Evolutionary conservation across 2,888 invertebrate genomes (phyloP).

Genomic region (Fragum fragum): DNA sequence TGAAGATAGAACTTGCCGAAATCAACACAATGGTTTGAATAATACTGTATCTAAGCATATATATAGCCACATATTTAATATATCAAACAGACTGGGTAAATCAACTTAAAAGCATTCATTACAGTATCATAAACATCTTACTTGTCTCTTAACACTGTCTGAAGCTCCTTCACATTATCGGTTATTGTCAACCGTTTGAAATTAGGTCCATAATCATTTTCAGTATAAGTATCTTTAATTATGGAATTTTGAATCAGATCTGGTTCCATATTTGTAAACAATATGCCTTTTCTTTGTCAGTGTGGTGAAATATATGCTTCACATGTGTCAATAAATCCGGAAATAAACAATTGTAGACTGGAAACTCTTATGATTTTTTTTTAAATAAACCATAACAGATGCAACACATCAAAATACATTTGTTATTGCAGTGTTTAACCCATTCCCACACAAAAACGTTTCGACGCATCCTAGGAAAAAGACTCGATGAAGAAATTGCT

Average conservation of each 20-base stretch:
- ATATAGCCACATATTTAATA: too few relatives aligned
- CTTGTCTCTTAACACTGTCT: constrained; percentile 88
- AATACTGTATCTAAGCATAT: too few relatives aligned
- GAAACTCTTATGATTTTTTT: background rate
- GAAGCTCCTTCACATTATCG: constrained; percentile 86
- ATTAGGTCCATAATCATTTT: constrained; percentile 77
- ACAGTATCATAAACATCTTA: constrained; percentile 77
- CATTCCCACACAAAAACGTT: too few relatives aligned
- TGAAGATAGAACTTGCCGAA: too few relatives aligned
- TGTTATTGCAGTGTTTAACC: too few relatives aligned
- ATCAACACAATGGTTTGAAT: too few relatives aligned
- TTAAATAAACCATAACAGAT: too few relatives aligned
- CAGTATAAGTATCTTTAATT: constrained; percentile 80
- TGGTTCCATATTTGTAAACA: constrained; percentile 75
- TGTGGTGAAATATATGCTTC: constrained; percentile 24
- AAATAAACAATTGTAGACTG: constrained; percentile 9
- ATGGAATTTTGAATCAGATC: constrained; percentile 75
- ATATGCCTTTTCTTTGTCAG: constrained; percentile 18
- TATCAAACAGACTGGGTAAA: too few relatives aligned
- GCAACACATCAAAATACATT: too few relatives aligned
- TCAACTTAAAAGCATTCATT: too few relatives aligned
- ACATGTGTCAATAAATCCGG: constrained; percentile 50
- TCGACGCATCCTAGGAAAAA: too few relatives aligned
- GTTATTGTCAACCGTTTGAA: constrained; percentile 80
- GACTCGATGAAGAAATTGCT: too few relatives aligned